Conservation (phyloP, 2,797 vertebrate species). For the Anguilla megastoma region DNA sequence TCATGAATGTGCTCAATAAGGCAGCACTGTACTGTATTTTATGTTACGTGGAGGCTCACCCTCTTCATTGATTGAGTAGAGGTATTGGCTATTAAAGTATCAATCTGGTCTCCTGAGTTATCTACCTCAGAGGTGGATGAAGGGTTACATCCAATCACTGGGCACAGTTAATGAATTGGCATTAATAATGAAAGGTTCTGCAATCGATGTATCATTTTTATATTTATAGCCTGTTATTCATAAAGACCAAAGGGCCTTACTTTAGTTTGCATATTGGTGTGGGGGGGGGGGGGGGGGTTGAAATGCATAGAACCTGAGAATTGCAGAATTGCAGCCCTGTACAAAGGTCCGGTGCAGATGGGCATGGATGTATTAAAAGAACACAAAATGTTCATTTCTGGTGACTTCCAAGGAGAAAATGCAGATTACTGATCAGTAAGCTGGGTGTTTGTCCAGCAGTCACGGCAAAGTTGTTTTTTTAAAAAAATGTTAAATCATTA, state of each 20-base stretch:
- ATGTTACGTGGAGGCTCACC: neutral
- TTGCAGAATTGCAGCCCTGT: too few species aligned
- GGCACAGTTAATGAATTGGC: neutral
- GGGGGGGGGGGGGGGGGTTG: too few species aligned
- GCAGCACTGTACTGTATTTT: neutral
- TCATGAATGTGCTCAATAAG: neutral
- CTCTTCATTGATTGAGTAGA: neutral
- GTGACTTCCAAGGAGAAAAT: too few species aligned
- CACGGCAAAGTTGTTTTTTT: too few species aligned
- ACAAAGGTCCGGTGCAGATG: too few species aligned
- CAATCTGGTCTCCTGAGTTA: neutral
- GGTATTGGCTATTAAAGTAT: neutral
- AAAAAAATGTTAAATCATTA: too few species aligned
- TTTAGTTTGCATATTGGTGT: too few species aligned
- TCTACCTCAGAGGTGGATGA: neutral
- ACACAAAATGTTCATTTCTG: too few species aligned
- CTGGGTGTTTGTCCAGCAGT: too few species aligned
- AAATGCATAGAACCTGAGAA: too few species aligned
- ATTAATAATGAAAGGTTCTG: neutral
- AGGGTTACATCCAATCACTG: neutral
- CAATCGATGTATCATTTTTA: neutral
- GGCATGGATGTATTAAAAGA: too few species aligned
- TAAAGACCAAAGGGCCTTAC: neutral
- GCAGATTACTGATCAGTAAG: too few species aligned
- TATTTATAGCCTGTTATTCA: neutral